Percentiles rank a stretch among this genome's conserved stretches.
Evolutionary conservation across 2,113 vertebrate genomes (phyloP).

Genomic region (Pyxicephalus adspersus): DNA sequence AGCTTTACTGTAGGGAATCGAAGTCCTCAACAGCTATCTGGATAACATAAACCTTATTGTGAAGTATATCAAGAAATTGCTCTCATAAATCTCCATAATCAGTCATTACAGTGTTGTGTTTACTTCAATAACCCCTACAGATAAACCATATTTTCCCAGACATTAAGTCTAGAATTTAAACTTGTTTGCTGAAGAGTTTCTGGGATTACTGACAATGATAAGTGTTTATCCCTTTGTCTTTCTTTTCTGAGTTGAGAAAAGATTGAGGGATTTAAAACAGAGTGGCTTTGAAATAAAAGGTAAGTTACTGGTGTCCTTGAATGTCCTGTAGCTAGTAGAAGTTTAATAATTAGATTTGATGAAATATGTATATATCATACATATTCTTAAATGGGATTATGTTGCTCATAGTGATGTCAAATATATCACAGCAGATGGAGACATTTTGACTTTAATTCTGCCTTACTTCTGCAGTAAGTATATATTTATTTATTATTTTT

Average conservation of each 20-base stretch:
- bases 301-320: constrained; percentile 38
- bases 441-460: too few species aligned
- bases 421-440: too few species aligned
- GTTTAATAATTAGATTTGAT: background rate
- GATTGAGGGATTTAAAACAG: constrained; percentile 50
- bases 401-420: too few species aligned
- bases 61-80: background rate
- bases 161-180: constrained; percentile 52
- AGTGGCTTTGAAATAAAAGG: constrained; percentile 26
- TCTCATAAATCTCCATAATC: background rate
- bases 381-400: too few species aligned
- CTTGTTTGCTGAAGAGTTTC: constrained; percentile 51
- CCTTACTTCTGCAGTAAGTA: too few species aligned
- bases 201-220: constrained; percentile 52
- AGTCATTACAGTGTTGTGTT: constrained; percentile 3
- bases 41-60: too few species aligned
- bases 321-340: background rate
- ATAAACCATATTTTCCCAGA: constrained; percentile 28
- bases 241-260: constrained; percentile 42
- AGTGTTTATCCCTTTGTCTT: constrained; percentile 53
- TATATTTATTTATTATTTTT: too few species aligned
- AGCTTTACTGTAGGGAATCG: too few species aligned
- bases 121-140: constrained; percentile 11
- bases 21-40: too few species aligned
- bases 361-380: background rate